These are phyloP conservation scores for Percopsis transmontana DNA, from an alignment of 2,113 vertebrate genomes.

Conservation along the genomic window DNA sequence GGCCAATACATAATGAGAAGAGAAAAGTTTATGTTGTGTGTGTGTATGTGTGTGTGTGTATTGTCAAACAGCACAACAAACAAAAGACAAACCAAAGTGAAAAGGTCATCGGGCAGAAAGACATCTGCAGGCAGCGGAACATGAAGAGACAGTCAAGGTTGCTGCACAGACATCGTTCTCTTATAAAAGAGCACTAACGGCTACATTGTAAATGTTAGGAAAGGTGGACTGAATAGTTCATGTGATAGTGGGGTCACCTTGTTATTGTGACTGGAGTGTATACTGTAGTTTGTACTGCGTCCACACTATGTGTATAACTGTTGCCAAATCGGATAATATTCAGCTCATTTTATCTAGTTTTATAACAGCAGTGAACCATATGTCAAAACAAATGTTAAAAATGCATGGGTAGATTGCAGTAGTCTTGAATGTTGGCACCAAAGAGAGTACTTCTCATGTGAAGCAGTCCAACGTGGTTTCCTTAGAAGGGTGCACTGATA, in stretches of 20 bases:
- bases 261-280: constrained; percentile 4
- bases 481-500: constrained; percentile 1
- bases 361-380: background rate
- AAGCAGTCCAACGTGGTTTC: constrained; percentile 16
- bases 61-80: constrained; percentile 13
- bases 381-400: background rate
- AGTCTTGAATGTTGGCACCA: constrained; percentile 10
- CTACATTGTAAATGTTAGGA: constrained; percentile 37
- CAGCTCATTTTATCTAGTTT: background rate
- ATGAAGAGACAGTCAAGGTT: constrained; percentile 1
- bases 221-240: constrained; percentile 32
- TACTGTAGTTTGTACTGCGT: too few species aligned
- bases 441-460: constrained; percentile 4
- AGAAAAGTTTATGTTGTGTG: too few species aligned
- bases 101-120: background rate
- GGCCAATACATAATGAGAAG: too few species aligned
- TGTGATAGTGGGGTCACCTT: constrained; percentile 38
- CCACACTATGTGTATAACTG: constrained; percentile 20
- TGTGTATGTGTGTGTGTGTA: constrained; percentile 5
- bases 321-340: background rate
- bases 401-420: constrained; percentile 7
- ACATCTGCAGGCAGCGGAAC: background rate
- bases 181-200: constrained; percentile 28
- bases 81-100: background rate
- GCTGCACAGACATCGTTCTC: background rate